Evolutionary conservation across 53 echinoderm and acorn worm species (phyloP).

Genomic region (Astropecten irregularis): DNA sequence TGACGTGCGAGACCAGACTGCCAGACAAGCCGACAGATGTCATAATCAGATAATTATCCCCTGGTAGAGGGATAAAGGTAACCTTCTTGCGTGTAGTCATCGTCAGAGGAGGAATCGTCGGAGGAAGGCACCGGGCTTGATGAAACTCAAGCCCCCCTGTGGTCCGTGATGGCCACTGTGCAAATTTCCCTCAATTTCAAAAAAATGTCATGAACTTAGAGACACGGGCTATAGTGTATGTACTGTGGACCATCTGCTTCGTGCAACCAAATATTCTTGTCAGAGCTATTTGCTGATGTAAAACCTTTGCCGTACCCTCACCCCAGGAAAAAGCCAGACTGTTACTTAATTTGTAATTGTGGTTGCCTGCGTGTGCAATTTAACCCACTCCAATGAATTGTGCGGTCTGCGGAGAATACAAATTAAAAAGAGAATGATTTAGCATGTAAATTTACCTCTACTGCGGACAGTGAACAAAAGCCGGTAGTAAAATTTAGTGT

Average conservation of each 20-base stretch:
- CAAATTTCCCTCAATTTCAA: neutral
- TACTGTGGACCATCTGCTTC: conserved; percentile 33
- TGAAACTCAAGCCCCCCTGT: conserved; percentile 39
- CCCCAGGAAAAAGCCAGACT: too few species aligned
- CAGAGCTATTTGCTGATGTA: too few species aligned
- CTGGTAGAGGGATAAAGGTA: conserved; percentile 19
- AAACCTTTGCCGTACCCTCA: too few species aligned
- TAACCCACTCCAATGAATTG: neutral
- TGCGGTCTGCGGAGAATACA: too few species aligned
- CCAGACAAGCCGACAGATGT: conserved; percentile 41
- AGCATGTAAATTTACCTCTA: neutral
- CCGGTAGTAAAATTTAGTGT: too few species aligned
- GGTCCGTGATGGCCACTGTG: neutral
- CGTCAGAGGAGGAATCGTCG: conserved; percentile 18
- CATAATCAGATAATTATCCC: conserved; percentile 50
- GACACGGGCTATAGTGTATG: too few species aligned
- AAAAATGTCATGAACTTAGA: neutral
- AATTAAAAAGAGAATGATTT: neutral
- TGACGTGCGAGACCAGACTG: conserved; percentile 35
- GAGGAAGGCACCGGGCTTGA: neutral
- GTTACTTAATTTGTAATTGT: too few species aligned
- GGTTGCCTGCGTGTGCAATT: neutral
- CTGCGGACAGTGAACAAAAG: too few species aligned
- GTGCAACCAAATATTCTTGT: too few species aligned
- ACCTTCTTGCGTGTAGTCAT: too few species aligned